These are phyloP conservation scores for Paradisaea rubra DNA, from an alignment of 2,113 vertebrate species.

Conservation along the genomic window DNA sequence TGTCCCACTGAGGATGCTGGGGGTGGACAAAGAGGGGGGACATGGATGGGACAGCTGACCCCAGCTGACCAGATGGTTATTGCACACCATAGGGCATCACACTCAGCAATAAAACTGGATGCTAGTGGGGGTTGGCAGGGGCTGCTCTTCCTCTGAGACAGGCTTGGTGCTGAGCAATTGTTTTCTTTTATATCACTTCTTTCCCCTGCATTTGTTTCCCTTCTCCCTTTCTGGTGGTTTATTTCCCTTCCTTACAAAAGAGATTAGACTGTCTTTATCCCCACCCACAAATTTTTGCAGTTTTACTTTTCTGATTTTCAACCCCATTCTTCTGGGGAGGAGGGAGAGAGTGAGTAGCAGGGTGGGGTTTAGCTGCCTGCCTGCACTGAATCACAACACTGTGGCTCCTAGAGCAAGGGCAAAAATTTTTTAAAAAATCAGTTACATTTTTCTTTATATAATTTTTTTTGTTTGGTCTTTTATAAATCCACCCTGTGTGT, in stretches of 20 bases:
- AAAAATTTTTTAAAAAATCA: neutral
- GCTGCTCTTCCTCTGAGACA: neutral
- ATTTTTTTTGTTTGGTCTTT: neutral
- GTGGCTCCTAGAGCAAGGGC: neutral
- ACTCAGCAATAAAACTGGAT: neutral
- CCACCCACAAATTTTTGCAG: neutral
- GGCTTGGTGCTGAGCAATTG: neutral
- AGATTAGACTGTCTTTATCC: neutral
- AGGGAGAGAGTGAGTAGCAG: neutral
- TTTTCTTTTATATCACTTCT: neutral
- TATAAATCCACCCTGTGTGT: neutral
- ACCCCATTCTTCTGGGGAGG: neutral
- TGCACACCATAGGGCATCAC: too few species aligned
- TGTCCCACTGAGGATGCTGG: neutral
- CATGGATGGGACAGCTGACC: neutral
- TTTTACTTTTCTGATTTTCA: neutral
- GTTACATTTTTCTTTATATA: neutral
- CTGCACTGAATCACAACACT: neutral
- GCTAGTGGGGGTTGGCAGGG: neutral
- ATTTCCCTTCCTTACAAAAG: neutral
- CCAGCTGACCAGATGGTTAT: neutral
- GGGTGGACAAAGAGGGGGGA: neutral
- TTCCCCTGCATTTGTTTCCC: neutral
- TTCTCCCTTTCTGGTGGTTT: neutral
- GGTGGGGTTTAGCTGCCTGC: neutral